Base-by-base conservation (phyloP, 2,888 invertebrate species). In the Lithosia quadra region DNA sequence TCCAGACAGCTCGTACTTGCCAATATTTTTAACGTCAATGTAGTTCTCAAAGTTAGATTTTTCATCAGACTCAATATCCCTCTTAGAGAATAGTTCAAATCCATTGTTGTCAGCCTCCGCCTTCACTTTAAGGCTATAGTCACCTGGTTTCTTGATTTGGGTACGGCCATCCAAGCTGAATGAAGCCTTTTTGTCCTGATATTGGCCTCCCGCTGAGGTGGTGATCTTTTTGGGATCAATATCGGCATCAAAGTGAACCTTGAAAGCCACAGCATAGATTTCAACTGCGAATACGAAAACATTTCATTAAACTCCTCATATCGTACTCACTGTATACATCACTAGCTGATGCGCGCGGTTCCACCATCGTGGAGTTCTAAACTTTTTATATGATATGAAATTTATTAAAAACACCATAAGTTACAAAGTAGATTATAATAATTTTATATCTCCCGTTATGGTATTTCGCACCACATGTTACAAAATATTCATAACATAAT, bases 1-100 rank as follows among this genome's bases (percentile, higher is more conserved):
- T 62, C 96, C 96, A 36, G 96, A 95, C 0, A 96, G 88, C 80
- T 96, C 96, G 81, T 96, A 96, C 83, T 96, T 97, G 64, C 96
- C 96, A 15, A 96, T 95, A 60, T 95, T 95, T 36, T 96, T 96
- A 21, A 97, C 78, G 7, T 95, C 93, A 11, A 97, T 71, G 53
- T 94, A 95, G 80, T 96, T 96, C 57, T 95, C 94, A 57, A 96
- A 94, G 83, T 97, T 96, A 1, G 96, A 96, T 83, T 96, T 96
- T 39, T 95, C 93, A 18, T 91, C 88, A 0, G 95, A 95, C 0
- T 95, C 84, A 3, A 96, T 92, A 57, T 96, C 95, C 22, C 97
- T 94, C 77, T 96, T 96, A 0, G 96, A 90, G 74, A 96, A 93
- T 0, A 96, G 69, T 76, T 96, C 95, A 0, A 94, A 22, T 4